Evolutionary conservation across 1,140 invertebrate genomes (phyloP), one percentile per base, ranked within the genome.

Genomic region (Adelges cooleyi): DNA sequence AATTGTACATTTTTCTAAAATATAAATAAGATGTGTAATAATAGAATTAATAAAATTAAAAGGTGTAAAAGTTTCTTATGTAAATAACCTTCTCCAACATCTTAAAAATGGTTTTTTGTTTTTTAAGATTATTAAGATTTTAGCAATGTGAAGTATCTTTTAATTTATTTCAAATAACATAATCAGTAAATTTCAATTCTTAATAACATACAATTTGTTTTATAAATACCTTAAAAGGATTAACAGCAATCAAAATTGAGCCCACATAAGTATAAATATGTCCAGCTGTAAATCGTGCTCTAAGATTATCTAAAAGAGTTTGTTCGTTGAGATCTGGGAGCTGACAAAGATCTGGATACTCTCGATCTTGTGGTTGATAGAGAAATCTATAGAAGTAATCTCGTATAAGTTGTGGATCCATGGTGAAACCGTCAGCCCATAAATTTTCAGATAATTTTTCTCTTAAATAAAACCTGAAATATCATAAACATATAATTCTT

Each of bases 211-310:
- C n/a, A n/a, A n/a, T 52, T 17, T 9, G 9, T 17, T 42, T 17
- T 15, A 8, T 48, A 25, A 15, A 4, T 67, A 73, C 73, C 69
- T 87, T 87, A 73, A 89, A 89, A n/a, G 86, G 86, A 75, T 89
- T 89, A 38, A 96, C 83, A 48, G 94, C 92, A 71, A 98, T 95
- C 23, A 98, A 78, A 72, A 98, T 98, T 20, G 90, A 94, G 22
- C 93, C 93, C 59, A 96, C 93, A 72, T 96, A 97, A 4, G 93
- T 96, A 75, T 97, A 98, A 71, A 97, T 96, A 74, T 95, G 90
- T 65, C 90, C 89, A 70, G 86, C 89, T 20, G 84, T 82, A 77
- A 96, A 97, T 70, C 93, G 81, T 25, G 87, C 88, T 69, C 86
- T 82, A 42, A 95, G 78, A 78, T 96, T 97, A 70, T 95, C 90